Evolutionary conservation across 2,888 invertebrate species (phyloP), one percentile per base, ranked within the genome.

Genomic region (Drosophila recens): DNA sequence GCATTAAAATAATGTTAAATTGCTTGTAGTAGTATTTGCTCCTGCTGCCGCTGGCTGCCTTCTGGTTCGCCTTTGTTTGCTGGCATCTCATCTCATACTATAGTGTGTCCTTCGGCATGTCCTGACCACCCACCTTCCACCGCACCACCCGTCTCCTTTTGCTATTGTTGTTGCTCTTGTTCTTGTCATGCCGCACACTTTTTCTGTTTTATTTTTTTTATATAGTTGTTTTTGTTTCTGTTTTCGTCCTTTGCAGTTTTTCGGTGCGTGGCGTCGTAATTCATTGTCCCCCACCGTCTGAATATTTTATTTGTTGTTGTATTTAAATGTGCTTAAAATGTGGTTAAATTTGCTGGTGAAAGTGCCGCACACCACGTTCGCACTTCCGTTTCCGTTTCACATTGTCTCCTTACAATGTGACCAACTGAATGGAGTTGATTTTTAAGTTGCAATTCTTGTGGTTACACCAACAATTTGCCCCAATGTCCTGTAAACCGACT

Each of bases 1-100:
- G 82, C 82, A 80, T 80, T 80, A 80, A 80, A 80, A 80, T 80
- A 80, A 80, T 80, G 80, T 80, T 80, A 80, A 80, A 80, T 80
- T 79, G 80, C 80, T 80, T 82, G 80, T 79, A 79, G 79, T 82
- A 82, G 79, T 82, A 82, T 79, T 80, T 79, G 81, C 72, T 79
- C 48, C 66, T 69, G 74, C 49, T 62, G 46, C 61, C 52, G 33
- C 43, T 46, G 48, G 23, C 49, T 48, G 48, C 62, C 56, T 75
- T 53, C 61, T 67, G 58, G 76, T 58, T 48, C 64, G 65, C 74
- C 68, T 81, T 71, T 72, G 71, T 65, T 78, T 76, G 67, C 79
- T 15, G 76, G 72, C 80, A 76, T 72, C 77, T 69, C 78, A 80
- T 68, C 71, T 49, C 38, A 56, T 27, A 27, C 27, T 27, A 27